A percentile compares a stretch with the other conserved stretches of the same genome.
phyloP scores from a whole-genome alignment of 2,113 vertebrate species.

The Suricata suricatta region DNA sequence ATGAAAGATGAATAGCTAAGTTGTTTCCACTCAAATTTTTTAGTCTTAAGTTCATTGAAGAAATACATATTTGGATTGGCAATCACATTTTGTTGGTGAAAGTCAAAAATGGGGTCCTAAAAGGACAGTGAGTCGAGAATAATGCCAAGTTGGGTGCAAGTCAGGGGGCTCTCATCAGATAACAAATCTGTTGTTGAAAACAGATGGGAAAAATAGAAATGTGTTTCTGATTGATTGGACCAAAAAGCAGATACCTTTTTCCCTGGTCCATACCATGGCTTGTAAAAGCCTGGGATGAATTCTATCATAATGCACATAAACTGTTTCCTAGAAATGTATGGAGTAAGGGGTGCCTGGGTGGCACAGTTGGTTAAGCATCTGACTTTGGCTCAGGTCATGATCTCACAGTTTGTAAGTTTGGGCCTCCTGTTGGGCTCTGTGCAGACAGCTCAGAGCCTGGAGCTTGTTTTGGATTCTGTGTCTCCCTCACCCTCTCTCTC shows the following conservation, averaged over 20 bases:
- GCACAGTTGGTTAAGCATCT: too few relatives aligned
- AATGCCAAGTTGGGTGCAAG: not conserved
- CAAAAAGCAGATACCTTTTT: not conserved
- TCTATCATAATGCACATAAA: not conserved
- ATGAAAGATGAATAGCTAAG: not conserved
- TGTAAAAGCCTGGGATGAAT: not conserved
- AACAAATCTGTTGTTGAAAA: not conserved
- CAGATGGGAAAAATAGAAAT: not conserved
- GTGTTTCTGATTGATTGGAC: not conserved
- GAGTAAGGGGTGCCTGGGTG: not conserved
- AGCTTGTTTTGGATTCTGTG: too few relatives aligned
- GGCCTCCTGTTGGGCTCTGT: too few relatives aligned
- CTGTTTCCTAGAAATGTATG: not conserved
- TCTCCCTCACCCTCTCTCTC: too few relatives aligned
- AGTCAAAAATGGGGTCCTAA: not conserved
- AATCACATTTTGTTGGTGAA: not conserved
- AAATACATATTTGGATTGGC: not conserved
- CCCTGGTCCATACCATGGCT: not conserved
- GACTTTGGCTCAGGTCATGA: too few relatives aligned
- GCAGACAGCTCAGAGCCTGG: too few relatives aligned
- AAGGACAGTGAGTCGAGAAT: not conserved
- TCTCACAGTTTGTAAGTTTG: too few relatives aligned
- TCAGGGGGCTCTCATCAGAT: not conserved
- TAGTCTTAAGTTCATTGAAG: conserved; percentile 35
- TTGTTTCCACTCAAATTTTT: not conserved